Base-by-base conservation (phyloP, 2,888 invertebrate species). In the Antitype chi region DNA sequence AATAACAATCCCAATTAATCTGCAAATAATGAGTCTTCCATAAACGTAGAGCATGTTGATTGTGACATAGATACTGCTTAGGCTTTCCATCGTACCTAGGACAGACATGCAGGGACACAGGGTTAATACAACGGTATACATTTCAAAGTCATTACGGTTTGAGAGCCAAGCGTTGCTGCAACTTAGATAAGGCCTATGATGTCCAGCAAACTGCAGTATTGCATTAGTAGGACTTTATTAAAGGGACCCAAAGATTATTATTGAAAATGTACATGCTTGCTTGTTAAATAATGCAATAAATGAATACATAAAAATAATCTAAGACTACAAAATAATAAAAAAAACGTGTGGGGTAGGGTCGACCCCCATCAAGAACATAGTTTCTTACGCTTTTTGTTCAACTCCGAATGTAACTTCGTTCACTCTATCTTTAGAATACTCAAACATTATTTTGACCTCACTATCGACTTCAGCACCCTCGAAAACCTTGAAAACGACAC, bases 51-150 rank as follows among this genome's bases (percentile, higher is more conserved):
- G 43, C 28, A 38, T 13, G n/a, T 81, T 53, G 57, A 75, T 59
- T 80, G 32, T 68, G 76, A 43, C 52, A 80, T 69, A 15, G 76
- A 80, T 81, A 80, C 62, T 38, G 81, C 69, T 79, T 69, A 75
- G 63, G 57, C 66, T 62, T 52, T 49, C 0, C 38, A 32, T 38
- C 43, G 20, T 80, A 38, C 32, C 38, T 49, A 63, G 28, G 28
- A 8, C 20, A 53, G 55, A 52, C 32, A 64, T 64, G 52, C 80
- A 78, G 55, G 32, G 62, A 15, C 72, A 55, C 28, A 43, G 32
- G 23, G 72, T 15, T 63, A 49, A 3, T 43, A 13, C 43, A 72
- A 57, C 43, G 43, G 23, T 78, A 80, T 72, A 72, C 52, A 52
- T 64, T 64, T 72, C 73, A 80, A 70, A 79, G 52, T 47, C 52